Conservation (phyloP, 2,888 invertebrate species). For the Choristoneura rosaceana region DNA sequence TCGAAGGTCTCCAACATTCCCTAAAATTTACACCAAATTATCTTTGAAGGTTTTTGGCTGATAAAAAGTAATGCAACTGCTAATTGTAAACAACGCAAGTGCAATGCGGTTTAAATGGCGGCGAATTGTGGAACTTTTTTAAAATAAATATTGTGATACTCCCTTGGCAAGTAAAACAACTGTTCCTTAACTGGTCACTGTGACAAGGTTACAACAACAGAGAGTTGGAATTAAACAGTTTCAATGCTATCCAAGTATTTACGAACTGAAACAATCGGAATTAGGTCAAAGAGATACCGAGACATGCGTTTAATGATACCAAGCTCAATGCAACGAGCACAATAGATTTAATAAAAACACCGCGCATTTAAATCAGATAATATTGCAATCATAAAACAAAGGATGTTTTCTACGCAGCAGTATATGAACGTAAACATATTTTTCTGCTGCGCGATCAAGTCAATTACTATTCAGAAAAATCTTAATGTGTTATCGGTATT, state of each 20-base stretch:
- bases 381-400: constrained; percentile 9
- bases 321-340: background rate
- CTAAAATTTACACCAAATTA: constrained; percentile 2
- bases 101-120: background rate
- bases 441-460: background rate
- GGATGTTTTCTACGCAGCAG: constrained; percentile 9
- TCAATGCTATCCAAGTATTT: background rate
- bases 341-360: constrained; percentile 12
- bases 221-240: background rate
- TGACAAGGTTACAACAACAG: background rate
- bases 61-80: constrained; percentile 14
- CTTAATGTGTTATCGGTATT: background rate
- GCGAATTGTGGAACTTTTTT: background rate
- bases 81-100: constrained; percentile 10
- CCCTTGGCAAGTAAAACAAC: background rate
- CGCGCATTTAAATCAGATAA: constrained; percentile 26
- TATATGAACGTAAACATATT: constrained; percentile 21
- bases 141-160: background rate
- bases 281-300: constrained; percentile 18
- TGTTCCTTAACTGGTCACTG: background rate
- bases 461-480: too few relatives aligned
- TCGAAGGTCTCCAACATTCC: background rate
- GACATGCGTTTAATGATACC: background rate
- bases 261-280: constrained; percentile 11
- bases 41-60: constrained; percentile 29